phyloP scores from a whole-genome alignment of 2,113 vertebrate genomes.

The Tragelaphus strepsiceros region DNA sequence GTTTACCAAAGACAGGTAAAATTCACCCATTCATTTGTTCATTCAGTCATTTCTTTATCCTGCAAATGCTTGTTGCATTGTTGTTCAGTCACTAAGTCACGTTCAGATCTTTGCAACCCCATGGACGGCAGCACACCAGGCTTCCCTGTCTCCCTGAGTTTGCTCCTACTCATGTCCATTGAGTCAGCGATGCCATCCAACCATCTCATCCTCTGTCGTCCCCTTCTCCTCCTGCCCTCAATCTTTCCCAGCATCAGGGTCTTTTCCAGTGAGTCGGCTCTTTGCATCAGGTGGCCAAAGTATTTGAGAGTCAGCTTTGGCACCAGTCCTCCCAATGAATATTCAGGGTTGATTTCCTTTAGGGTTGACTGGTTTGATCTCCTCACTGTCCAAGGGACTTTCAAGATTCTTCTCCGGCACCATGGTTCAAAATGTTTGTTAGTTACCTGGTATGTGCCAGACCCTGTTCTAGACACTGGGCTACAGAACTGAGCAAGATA shows the following conservation, averaged over 20 bases:
- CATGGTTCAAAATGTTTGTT: background rate
- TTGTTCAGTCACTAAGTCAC: background rate
- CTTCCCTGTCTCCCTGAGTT: background rate
- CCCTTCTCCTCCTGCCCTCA: background rate
- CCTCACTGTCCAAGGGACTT: background rate
- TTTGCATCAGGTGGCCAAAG: background rate
- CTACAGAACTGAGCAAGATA: background rate
- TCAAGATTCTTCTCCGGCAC: background rate
- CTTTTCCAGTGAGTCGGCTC: background rate
- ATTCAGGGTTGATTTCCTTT: background rate
- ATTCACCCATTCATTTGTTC: background rate
- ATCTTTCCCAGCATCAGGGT: background rate
- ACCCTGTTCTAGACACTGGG: background rate
- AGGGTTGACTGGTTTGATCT: background rate
- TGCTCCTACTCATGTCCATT: background rate
- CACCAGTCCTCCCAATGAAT: background rate
- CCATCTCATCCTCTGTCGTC: background rate
- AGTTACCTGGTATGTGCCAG: background rate
- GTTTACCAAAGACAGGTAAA: background rate
- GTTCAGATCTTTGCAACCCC: background rate
- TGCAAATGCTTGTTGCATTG: background rate
- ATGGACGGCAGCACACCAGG: background rate
- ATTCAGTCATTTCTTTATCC: background rate
- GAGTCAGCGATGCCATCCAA: background rate
- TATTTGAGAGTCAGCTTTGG: background rate